Evolutionary conservation across 1,140 invertebrate genomes (phyloP), one percentile per base, ranked within the genome.

Genomic region (Drosophila suzukii): DNA sequence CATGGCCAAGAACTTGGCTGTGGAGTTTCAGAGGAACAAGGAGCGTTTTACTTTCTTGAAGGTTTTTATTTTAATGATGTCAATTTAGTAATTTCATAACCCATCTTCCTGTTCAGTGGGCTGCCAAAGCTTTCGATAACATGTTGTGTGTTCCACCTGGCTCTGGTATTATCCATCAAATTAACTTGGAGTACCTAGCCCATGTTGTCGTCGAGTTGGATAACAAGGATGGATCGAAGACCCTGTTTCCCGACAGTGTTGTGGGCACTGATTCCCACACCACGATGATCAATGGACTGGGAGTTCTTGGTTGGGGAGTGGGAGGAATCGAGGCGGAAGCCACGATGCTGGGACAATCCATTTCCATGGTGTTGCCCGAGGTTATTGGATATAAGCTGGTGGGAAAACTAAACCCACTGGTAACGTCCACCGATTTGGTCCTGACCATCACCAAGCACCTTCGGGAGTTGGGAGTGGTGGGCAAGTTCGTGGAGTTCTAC

Each of bases 261-360:
- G 98, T 99, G n/a, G 99, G 99, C 11, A 99, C 98, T 0, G 99
- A 99, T 94, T 98, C 97, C 6, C 99, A 99, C 86, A 99, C 99
- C 7, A 99, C 98, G 1, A 99, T 99, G 98, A 99, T 99, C 53
- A 99, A 99, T 92, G 98, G 98, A 2, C 92, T 97, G 13, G 96
- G 96, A 15, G 95, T 97, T 8, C 93, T 97, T 36, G 96, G 96
- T n/a, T 97, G 96, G 96, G 96, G 96, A 63, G 91, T 92, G 17
- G 91, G 91, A 5, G 91, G 96, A 41, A 97, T 98, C 76, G 97
- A 98, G 94, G 97, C 97, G 0, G 97, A 98, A 89, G 97, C 97
- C 50, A 97, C 97, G 55, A 98, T 98, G 97, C 92, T 99, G 63
- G 98, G 98, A 0, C 98, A 99, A 93, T 95, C 98, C 0, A 98